Percentiles rank a stretch among this genome's conserved stretches.
phyloP scores from a whole-genome alignment of 2,888 invertebrate genomes.

The Branchellion lobata region DNA sequence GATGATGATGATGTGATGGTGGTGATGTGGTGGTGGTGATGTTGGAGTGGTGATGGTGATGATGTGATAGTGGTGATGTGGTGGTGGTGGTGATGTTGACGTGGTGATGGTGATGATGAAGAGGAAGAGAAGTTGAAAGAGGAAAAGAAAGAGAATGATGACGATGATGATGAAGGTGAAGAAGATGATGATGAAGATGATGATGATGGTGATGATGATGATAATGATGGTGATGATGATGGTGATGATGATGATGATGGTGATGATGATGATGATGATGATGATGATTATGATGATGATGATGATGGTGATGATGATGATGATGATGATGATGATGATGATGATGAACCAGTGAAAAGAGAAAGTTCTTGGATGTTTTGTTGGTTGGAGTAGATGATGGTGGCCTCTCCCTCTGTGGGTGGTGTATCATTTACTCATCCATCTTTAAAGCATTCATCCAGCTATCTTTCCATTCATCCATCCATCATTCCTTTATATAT shows the following conservation, averaged over 20 bases:
- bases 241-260: slow-evolving; percentile 34
- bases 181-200: slow-evolving; percentile 13
- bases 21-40: too few relatives aligned
- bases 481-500: too few relatives aligned
- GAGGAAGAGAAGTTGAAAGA: too few relatives aligned
- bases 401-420: background rate
- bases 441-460: too few relatives aligned
- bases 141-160: background rate
- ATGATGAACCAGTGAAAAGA: background rate
- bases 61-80: too few relatives aligned
- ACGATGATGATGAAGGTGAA: background rate
- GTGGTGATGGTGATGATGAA: too few relatives aligned
- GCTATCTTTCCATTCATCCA: too few relatives aligned
- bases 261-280: slow-evolving; percentile 28
- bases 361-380: slow-evolving; percentile 5
- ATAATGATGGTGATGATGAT: slow-evolving; percentile 34
- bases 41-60: too few relatives aligned
- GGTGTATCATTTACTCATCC: too few relatives aligned
- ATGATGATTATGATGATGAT: too few relatives aligned
- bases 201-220: slow-evolving; percentile 20
- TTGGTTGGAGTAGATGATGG: slow-evolving; percentile 19
- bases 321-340: background rate
- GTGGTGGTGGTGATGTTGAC: too few relatives aligned
- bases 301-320: background rate
- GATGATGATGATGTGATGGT: too few relatives aligned